Evolutionary conservation across 1,140 invertebrate species (phyloP).

Genomic region (Artemia franciscana): DNA sequence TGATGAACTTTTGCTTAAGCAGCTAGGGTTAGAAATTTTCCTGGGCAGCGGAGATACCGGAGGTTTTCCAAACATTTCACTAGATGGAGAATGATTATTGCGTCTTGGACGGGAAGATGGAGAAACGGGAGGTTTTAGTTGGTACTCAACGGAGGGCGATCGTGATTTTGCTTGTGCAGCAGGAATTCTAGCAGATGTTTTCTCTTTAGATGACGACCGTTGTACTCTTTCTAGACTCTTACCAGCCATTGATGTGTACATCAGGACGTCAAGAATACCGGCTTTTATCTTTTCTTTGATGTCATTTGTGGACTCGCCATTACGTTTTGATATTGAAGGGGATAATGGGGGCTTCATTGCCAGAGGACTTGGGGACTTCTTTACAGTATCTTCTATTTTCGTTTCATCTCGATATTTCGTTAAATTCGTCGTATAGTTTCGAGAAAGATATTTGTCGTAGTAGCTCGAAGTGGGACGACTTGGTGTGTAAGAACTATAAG

Average conservation of each 20-base stretch:
- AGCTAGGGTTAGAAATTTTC: neutral
- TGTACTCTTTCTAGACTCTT: neutral
- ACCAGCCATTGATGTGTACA: neutral
- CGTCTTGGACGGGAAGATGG: neutral
- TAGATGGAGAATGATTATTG: neutral
- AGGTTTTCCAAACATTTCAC: neutral
- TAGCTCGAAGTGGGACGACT: conserved; percentile 2
- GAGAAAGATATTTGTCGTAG: conserved; percentile 3
- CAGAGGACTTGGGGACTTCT: neutral
- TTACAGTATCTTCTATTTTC: neutral
- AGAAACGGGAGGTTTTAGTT: neutral
- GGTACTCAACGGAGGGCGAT: neutral
- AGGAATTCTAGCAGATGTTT: neutral
- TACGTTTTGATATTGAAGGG: neutral
- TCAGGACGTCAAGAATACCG: neutral
- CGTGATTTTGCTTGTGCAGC: neutral
- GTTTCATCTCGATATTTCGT: neutral
- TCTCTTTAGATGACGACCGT: neutral
- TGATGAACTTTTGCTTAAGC: neutral
- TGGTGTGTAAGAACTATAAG: conserved; percentile 3
- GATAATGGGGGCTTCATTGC: neutral
- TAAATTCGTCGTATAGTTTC: neutral
- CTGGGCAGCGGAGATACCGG: neutral
- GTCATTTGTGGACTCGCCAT: neutral
- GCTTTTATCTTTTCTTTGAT: neutral